These are phyloP conservation scores for Genyomyrus donnyi DNA, from an alignment of 2,113 vertebrate genomes.

Conservation along the genomic window DNA sequence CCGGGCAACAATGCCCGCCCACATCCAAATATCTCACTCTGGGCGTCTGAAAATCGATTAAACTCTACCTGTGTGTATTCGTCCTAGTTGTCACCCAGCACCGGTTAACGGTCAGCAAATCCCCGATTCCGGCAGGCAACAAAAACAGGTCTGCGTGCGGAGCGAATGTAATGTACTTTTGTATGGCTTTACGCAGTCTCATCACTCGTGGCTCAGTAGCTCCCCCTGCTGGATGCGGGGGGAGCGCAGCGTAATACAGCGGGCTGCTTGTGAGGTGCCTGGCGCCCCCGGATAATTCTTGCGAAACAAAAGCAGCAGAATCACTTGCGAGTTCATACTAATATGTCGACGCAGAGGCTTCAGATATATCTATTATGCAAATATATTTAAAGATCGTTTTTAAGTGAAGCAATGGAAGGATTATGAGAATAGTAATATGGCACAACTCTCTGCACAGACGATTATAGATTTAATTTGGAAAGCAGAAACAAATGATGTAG, in stretches of 20 bases:
- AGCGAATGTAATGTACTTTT: conserved; percentile 4
- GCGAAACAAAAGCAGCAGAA: conserved; percentile 6
- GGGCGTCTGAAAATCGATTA: not conserved
- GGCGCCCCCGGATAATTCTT: not conserved
- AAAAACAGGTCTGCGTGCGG: conserved; percentile 1
- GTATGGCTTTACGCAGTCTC: conserved; percentile 22
- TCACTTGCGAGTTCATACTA: not conserved
- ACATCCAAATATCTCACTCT: not conserved
- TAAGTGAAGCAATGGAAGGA: not conserved
- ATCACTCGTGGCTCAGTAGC: conserved; percentile 20
- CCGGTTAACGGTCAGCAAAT: not conserved
- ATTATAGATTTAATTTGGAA: not conserved
- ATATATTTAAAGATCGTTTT: not conserved
- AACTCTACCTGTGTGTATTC: not conserved
- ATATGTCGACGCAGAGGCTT: not conserved
- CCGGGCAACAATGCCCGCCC: not conserved
- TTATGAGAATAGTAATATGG: not conserved
- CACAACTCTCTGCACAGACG: not conserved
- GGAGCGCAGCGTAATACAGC: not conserved
- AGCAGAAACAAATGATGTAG: not conserved
- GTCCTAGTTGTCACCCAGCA: not conserved
- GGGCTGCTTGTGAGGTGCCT: not conserved
- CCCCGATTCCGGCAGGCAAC: not conserved
- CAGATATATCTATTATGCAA: not conserved
- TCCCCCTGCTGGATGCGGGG: conserved; percentile 22